A percentile compares a stretch with the other conserved stretches of the same genome.
Conservation (phyloP, 2,797 vertebrate species). For the Sphenodon punctatus region DNA sequence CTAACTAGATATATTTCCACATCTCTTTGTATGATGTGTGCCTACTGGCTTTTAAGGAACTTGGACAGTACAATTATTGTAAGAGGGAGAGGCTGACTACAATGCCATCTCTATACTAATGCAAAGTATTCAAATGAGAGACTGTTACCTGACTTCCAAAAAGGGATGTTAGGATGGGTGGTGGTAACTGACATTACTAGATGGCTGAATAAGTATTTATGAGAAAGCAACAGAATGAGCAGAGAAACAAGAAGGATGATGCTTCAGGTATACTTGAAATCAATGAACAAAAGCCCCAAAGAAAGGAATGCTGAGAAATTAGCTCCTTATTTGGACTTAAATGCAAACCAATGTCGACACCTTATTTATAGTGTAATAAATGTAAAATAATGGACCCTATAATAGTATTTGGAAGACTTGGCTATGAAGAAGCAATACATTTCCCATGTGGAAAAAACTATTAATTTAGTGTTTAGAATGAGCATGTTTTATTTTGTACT, state of each 20-base stretch:
- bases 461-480: no score
- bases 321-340: neutral
- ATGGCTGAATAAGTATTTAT: neutral
- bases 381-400: no score
- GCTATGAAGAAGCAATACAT: no score
- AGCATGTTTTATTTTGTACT: no score
- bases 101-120: neutral
- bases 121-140: neutral
- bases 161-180: neutral
- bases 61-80: neutral
- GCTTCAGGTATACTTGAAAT: neutral
- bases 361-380: no score
- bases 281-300: neutral
- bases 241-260: fast-evolving
- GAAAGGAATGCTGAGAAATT: neutral
- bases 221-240: neutral
- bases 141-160: neutral
- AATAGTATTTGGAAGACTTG: no score
- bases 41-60: neutral
- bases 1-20: neutral
- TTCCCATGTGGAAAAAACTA: no score
- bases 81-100: neutral
- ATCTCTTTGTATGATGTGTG: neutral
- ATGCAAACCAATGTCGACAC: no score
- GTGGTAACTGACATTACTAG: neutral